phyloP scores from a whole-genome alignment of 2,797 vertebrate genomes.

The Coreius guichenoti region DNA sequence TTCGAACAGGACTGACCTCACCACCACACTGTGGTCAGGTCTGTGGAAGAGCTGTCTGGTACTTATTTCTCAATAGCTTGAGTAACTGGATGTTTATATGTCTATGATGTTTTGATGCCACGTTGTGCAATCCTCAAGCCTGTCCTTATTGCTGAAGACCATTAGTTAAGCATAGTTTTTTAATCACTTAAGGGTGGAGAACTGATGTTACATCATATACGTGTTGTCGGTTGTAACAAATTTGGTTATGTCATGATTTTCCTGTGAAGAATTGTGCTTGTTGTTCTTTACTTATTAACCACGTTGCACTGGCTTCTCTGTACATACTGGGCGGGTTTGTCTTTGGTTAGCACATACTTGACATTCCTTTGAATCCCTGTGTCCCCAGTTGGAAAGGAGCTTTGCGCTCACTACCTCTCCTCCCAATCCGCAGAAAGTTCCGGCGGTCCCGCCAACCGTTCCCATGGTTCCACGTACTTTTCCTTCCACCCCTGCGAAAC shows the following conservation, averaged over 20 bases:
- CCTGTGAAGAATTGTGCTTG: constrained; percentile 8
- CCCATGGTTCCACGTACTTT: constrained; percentile 79
- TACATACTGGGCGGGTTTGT: constrained; percentile 53
- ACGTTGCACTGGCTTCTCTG: constrained; percentile 47
- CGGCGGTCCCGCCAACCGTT: constrained; percentile 69
- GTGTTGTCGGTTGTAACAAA: background rate
- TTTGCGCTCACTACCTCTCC: constrained; percentile 70
- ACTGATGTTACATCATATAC: background rate
- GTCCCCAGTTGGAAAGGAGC: constrained; percentile 63
- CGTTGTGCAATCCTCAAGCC: background rate
- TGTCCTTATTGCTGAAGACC: constrained; percentile 11
- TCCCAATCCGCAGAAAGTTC: constrained; percentile 74
- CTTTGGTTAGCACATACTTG: constrained; percentile 71
- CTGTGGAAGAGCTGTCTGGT: constrained; percentile 59
- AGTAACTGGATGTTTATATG: constrained; percentile 53
- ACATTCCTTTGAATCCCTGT: constrained; percentile 72
- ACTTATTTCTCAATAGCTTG: constrained; percentile 48
- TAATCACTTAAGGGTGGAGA: background rate
- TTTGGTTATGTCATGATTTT: constrained; percentile 1
- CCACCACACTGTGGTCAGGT: constrained; percentile 59
- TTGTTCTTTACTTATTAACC: constrained; percentile 41
- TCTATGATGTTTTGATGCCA: constrained; percentile 34
- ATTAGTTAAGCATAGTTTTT: background rate
- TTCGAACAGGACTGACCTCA: constrained; percentile 59
- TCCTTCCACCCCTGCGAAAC: constrained; percentile 80